A percentile compares a stretch with the other conserved stretches of the same genome.
Evolutionary conservation across 2,113 vertebrate genomes (phyloP).

Genomic region (Lampris megalopsis): DNA sequence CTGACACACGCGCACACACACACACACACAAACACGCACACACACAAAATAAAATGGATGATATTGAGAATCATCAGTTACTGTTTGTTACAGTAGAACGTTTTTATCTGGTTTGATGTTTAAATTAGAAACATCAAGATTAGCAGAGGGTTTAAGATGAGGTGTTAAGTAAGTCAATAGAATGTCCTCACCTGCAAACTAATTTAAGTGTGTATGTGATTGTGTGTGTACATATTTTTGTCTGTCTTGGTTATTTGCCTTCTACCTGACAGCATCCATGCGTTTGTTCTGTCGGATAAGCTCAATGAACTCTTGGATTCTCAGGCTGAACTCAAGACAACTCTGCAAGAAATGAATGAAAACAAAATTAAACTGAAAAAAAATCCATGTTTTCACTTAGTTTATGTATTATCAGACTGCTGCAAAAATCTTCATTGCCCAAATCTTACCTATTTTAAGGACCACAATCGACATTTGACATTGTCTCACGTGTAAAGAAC

Average conservation of each 20-base stretch:
- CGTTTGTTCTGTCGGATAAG: constrained; percentile 99
- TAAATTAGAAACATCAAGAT: background rate
- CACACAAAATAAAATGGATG: background rate
- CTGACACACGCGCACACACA: constrained; percentile 75
- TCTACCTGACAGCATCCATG: constrained; percentile 97
- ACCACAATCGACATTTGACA: no score
- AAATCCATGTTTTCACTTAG: no score
- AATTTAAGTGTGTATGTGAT: background rate
- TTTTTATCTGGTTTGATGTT: background rate
- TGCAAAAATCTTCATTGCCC: background rate
- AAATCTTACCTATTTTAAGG: background rate
- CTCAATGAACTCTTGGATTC: constrained; percentile 99
- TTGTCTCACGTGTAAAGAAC: no score
- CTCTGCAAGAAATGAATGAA: constrained; percentile 83
- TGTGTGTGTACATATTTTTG: background rate
- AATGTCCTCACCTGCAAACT: background rate
- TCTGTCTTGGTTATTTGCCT: background rate
- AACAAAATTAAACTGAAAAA: background rate
- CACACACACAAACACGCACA: background rate
- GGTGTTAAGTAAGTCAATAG: background rate
- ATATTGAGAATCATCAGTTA: background rate
- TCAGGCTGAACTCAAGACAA: constrained; percentile 98
- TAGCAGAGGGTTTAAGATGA: background rate
- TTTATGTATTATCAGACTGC: background rate
- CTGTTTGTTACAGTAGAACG: background rate